These are phyloP conservation scores for Tolypeutes matacus DNA, from an alignment of 2,797 vertebrate species.

Conservation along the genomic window DNA sequence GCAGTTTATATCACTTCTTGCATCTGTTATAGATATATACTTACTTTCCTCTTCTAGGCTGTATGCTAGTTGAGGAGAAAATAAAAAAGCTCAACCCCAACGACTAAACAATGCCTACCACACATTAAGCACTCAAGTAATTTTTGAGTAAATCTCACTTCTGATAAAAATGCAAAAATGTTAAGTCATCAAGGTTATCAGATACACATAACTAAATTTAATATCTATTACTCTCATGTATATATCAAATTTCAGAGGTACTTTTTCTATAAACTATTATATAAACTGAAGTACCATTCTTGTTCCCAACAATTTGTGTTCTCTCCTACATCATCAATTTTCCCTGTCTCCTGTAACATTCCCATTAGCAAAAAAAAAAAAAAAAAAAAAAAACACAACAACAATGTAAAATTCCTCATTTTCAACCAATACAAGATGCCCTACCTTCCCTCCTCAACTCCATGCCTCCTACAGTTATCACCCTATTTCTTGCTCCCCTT, in stretches of 20 bases:
- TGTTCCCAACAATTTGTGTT: not conserved
- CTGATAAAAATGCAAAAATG: conserved; percentile 56
- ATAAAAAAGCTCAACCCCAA: conserved; percentile 30
- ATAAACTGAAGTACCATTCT: conserved; percentile 8
- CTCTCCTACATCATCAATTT: not conserved
- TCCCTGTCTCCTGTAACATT: not conserved
- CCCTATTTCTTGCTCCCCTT: not conserved
- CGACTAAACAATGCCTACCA: not conserved
- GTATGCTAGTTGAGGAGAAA: not conserved
- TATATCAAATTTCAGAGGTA: not conserved
- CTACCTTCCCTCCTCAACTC: not conserved
- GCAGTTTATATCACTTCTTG: not conserved
- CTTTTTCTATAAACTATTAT: not conserved
- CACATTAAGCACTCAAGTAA: not conserved
- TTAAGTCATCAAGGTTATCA: conserved; percentile 53
- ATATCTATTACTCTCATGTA: not conserved
- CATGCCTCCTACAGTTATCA: not conserved
- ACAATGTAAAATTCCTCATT: not conserved
- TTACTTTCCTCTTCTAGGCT: conserved; percentile 12
- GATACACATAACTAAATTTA: not conserved
- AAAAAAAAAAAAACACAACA: no score
- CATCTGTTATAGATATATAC: not conserved
- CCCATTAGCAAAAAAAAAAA: not conserved
- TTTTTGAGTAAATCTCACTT: conserved; percentile 58
- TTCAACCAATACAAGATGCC: not conserved